Evolutionary conservation across 2,113 vertebrate species (phyloP).

Genomic region (Henicopernis longicauda): DNA sequence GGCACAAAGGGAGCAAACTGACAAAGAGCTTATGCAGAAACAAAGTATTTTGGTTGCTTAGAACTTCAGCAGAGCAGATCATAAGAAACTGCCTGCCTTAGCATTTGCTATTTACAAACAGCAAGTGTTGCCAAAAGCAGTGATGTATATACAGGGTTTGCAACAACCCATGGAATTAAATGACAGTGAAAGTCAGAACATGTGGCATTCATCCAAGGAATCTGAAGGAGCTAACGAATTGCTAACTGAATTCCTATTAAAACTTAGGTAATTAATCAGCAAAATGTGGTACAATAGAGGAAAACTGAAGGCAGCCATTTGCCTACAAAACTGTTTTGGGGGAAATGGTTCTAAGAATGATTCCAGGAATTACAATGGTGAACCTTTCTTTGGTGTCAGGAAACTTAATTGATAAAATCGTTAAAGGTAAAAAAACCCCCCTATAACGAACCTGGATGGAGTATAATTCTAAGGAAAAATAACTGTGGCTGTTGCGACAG

Average conservation of each 20-base stretch:
- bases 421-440: background rate
- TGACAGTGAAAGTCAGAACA: conserved; percentile 9
- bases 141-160: background rate
- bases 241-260: conserved; percentile 2
- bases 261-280: conserved; percentile 32
- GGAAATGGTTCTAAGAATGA: background rate
- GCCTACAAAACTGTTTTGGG: background rate
- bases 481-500: background rate
- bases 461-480: background rate
- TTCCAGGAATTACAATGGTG: conserved; percentile 1
- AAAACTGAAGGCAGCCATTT: background rate
- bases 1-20: background rate
- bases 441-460: background rate
- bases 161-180: background rate
- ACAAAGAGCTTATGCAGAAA: background rate
- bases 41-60: background rate
- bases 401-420: background rate
- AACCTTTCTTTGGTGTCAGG: background rate
- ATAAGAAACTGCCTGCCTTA: background rate
- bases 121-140: background rate
- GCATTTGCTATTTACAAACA: background rate
- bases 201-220: conserved; percentile 16
- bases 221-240: conserved; percentile 9
- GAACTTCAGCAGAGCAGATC: conserved; percentile 4
- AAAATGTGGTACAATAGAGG: background rate